Percentiles rank a stretch among this genome's conserved stretches.
Conservation (phyloP, 2,113 vertebrate species). For the Mormoops blainvillei region DNA sequence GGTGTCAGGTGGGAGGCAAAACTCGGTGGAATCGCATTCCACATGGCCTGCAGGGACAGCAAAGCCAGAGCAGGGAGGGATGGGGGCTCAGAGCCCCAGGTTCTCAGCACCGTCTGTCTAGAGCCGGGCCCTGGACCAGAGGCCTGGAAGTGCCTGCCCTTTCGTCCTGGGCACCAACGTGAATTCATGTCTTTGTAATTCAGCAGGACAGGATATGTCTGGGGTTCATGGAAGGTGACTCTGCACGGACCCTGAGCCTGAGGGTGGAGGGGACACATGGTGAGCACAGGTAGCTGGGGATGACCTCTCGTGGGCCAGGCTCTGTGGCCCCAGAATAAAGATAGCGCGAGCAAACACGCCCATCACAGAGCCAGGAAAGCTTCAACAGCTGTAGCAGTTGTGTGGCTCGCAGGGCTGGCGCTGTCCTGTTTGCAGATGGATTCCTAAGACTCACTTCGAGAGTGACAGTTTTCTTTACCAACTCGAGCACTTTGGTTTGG, state of each 20-base stretch:
- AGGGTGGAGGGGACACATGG: neutral
- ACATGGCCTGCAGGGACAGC: neutral
- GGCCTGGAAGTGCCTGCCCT: neutral
- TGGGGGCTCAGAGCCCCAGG: neutral
- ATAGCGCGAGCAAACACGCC: neutral
- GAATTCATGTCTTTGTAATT: neutral
- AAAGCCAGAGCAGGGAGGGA: neutral
- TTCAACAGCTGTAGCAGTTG: neutral
- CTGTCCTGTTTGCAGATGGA: neutral
- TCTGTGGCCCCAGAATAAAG: neutral
- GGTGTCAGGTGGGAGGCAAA: neutral
- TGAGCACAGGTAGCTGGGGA: neutral
- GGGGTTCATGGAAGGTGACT: neutral
- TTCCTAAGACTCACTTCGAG: neutral
- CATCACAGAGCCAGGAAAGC: neutral
- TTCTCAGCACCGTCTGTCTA: neutral
- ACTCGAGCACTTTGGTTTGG: neutral
- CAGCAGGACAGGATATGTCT: too few relatives aligned
- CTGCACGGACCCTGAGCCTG: neutral
- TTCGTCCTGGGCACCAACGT: neutral
- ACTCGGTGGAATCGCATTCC: neutral
- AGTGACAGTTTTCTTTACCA: neutral
- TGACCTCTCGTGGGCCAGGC: neutral
- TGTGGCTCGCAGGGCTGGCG: neutral
- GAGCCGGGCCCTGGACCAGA: neutral